Evolutionary conservation across 2,797 vertebrate genomes (phyloP).

Genomic region (Notolepis coatsorum): DNA sequence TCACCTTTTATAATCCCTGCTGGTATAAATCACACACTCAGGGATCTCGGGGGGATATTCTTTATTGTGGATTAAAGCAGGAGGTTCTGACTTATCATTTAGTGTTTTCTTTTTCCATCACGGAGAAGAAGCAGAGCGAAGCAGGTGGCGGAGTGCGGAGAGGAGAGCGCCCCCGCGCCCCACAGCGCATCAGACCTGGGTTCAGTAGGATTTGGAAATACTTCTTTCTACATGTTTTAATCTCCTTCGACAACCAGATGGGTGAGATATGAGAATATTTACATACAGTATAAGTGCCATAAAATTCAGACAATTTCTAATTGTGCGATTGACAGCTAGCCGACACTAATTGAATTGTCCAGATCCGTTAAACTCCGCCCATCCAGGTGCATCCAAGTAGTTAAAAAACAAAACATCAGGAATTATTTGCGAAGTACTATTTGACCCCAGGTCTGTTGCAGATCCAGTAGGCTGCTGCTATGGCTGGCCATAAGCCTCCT

Average conservation of each 20-base stretch:
- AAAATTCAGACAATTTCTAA: too few species aligned
- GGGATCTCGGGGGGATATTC: neutral
- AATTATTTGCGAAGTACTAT: neutral
- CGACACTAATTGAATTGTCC: too few species aligned
- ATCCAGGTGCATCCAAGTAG: too few species aligned
- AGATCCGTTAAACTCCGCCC: too few species aligned
- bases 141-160: conserved; percentile 34
- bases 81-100: conserved; percentile 23
- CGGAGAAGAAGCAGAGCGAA: conserved; percentile 24
- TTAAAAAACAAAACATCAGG: too few species aligned
- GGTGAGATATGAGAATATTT: too few species aligned
- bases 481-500: conserved; percentile 25
- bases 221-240: too few species aligned
- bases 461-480: conserved; percentile 28
- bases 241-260: too few species aligned
- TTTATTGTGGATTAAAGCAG: conserved; percentile 32
- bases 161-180: neutral
- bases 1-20: neutral
- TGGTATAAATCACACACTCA: neutral
- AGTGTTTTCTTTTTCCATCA: conserved; percentile 6
- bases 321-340: too few species aligned
- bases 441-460: neutral
- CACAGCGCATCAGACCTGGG: too few species aligned
- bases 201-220: too few species aligned
- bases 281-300: too few species aligned